Evolutionary conservation across 2,888 invertebrate species (phyloP).

Genomic region (Agriopis aurantiaria): DNA sequence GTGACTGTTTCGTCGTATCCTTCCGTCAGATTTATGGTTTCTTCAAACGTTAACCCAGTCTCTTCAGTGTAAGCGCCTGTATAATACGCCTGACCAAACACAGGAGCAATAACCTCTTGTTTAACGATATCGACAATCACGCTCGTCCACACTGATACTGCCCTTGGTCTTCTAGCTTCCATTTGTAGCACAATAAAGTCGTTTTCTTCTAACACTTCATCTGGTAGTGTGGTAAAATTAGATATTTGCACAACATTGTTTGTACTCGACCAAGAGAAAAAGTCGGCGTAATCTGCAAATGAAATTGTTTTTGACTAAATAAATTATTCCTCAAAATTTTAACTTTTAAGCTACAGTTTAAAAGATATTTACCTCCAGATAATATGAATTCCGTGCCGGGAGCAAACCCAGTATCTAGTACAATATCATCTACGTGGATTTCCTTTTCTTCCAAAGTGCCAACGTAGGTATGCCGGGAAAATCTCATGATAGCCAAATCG

Average conservation of each 20-base stretch:
- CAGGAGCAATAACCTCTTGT: slow-evolving; percentile 50
- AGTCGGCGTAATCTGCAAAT: slow-evolving; percentile 53
- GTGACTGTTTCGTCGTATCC: slow-evolving; percentile 62
- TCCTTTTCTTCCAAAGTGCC: slow-evolving; percentile 56
- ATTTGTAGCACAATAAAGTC: slow-evolving; percentile 66
- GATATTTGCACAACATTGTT: slow-evolving; percentile 54
- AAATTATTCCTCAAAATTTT: background rate
- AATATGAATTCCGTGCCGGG: slow-evolving; percentile 57
- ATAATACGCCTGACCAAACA: slow-evolving; percentile 62
- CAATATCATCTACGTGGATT: slow-evolving; percentile 55
- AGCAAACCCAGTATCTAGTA: slow-evolving; percentile 60
- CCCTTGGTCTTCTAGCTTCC: slow-evolving; percentile 62
- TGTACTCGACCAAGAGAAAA: slow-evolving; percentile 51
- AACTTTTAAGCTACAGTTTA: no score
- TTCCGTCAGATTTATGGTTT: slow-evolving; percentile 52
- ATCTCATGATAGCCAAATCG: slow-evolving; percentile 59
- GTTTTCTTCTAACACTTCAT: slow-evolving; percentile 51
- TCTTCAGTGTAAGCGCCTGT: slow-evolving; percentile 56
- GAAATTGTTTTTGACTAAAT: slow-evolving; percentile 13
- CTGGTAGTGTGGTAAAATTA: slow-evolving; percentile 46
- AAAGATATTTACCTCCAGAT: slow-evolving; percentile 58
- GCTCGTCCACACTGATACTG: slow-evolving; percentile 58
- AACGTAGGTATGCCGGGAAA: slow-evolving; percentile 62
- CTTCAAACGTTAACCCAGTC: slow-evolving; percentile 51
- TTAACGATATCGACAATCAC: slow-evolving; percentile 60